Evolutionary conservation across 2,797 vertebrate genomes (phyloP), one percentile per base, ranked within the genome.

Genomic region (Oophaga sylvatica): DNA sequence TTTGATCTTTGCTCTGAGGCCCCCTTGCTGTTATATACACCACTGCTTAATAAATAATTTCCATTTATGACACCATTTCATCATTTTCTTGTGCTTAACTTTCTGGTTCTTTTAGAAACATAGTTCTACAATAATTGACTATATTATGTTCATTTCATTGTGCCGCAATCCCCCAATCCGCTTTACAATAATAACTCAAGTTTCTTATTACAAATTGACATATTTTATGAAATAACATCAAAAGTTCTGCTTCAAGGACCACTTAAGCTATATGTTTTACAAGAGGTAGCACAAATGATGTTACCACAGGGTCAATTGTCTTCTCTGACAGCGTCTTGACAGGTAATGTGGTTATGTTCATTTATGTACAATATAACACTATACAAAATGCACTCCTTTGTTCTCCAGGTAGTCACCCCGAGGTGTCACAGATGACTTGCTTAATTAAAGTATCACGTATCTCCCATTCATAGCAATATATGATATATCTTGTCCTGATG

Each of bases 301-400:
- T 82, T 83, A 86, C 53, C 63, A 83, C 73, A 78, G 80, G 84
- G 84, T 83, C 73, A 89, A 68, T 83, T 86, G 63, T 86, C 80
- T 63, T 29, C 22, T 76, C 48, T 88, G 87, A 88, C 87, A 81
- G 68, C 45, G 67, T 81, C 73, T 77, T 81, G 84, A 86, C 88
- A 89, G 88, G 80, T 81, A 86, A 82, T 79, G 80, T 73, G 63
- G 62, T 71, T 16, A 79, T 65, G 35, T 73, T 78, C 79, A 81
- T 79, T 82, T 60, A 48, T 79, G 57, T 56, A 45, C 31, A 63
- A 19, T 82, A 80, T 89, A 86, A 83, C 57, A 53, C 45, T 80
- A 89, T 86, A 79, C 75, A 83, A 81, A 70, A n/a, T 7, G 12
- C 62, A 73, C 31, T 62, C 62, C 84, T 53, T 79, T 53, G n/a